Evolutionary conservation across 1,140 invertebrate genomes (phyloP), one percentile per base, ranked within the genome.

Genomic region (Homarus americanus): DNA sequence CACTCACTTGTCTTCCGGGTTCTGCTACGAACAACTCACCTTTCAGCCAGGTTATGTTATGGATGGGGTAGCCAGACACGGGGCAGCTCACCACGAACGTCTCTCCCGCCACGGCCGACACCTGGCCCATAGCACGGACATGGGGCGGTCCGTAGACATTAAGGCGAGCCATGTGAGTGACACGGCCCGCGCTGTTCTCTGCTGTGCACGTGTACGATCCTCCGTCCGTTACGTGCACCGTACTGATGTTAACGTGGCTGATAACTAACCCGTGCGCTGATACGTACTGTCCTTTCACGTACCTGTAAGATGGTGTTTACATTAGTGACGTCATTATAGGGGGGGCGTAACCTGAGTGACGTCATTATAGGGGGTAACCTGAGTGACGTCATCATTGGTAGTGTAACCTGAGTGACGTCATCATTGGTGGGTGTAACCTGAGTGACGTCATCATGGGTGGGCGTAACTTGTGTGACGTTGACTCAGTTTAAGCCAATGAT

Each of bases 121-220:
- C 88, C 88, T 95, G 94, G 4, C 93, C 93, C 94, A 95, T 95
- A 7, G 93, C 93, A 49, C 94, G 93, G n/a, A 95, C 94, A 87
- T 93, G 94, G 0, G 95, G 95, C 3, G 94, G 94, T 36, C 95
- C 98, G 93, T 98, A 98, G 20, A 99, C 97, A 94, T 99, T 98
- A 17, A 99, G 96, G 93, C 97, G 96, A 0, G 97, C 97, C 15
- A 92, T 93, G 88, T 95, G 94, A 20, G 87, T 82, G 0, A 94
- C 93, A 7, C 91, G 80, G 20, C 95, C 94, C 1, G 94, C 94
- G 41, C 93, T 93, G 93, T 95, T 95, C 10, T 87, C 93, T 0
- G 94, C 94, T 20, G 92, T 92, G 92, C 95, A 95, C 41, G 92
- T 92, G 92, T 95, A 95, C 85, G 94, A 93, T 9, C 95, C 95